Conservation (phyloP, 2,888 invertebrate species). For the Ferrisia virgata region DNA sequence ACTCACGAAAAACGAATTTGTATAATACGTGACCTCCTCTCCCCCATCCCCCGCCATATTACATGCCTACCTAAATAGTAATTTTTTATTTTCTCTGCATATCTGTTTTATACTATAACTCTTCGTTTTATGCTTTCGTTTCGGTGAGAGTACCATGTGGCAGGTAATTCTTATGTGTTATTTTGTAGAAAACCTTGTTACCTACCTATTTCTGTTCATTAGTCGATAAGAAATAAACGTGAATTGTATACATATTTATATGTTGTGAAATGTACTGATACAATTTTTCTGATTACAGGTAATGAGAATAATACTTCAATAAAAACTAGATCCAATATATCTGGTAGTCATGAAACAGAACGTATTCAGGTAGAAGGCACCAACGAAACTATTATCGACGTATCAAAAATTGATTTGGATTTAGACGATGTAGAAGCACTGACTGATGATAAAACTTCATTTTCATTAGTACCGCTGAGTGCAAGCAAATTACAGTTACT, state of each 20-base stretch:
- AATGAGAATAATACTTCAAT: not conserved
- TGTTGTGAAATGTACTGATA: too few species aligned
- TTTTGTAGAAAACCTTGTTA: too few species aligned
- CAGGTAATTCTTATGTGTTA: not conserved
- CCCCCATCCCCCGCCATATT: not conserved
- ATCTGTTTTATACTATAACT: not conserved
- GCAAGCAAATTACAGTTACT: conserved; percentile 73
- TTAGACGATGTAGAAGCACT: conserved; percentile 49
- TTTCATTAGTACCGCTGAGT: conserved; percentile 55
- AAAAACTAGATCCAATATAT: not conserved
- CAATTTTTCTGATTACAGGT: not conserved
- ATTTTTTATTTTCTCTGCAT: not conserved
- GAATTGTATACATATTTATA: too few species aligned
- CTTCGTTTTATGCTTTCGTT: not conserved
- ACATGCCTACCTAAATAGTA: not conserved
- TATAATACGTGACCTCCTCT: not conserved
- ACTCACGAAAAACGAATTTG: not conserved
- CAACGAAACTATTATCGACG: conserved; percentile 28
- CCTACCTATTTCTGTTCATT: too few species aligned
- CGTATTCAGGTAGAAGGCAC: not conserved
- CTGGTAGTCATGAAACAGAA: not conserved
- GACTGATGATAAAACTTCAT: conserved; percentile 3
- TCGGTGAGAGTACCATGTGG: not conserved
- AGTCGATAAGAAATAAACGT: too few species aligned
- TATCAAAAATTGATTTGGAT: conserved; percentile 49